Conservation (phyloP, 2,113 vertebrate species). For the Oreochromis spilurus region DNA sequence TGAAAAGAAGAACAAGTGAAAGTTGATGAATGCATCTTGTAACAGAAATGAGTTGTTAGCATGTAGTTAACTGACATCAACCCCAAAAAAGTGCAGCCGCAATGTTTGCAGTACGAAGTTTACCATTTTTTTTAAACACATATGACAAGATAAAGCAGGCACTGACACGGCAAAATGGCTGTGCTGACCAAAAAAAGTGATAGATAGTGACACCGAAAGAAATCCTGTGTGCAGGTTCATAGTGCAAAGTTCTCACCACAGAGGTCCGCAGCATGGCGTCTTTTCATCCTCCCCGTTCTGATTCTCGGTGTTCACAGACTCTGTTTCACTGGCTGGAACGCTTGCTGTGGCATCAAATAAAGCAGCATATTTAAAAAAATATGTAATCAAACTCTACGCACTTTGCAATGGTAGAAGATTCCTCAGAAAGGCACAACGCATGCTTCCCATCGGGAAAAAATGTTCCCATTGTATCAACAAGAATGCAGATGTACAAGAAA, state of each 20-base stretch:
- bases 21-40: background rate
- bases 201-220: background rate
- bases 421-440: background rate
- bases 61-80: background rate
- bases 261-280: conserved; percentile 80
- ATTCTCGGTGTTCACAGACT: conserved; percentile 93
- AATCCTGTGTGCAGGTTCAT: background rate
- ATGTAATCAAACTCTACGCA: background rate
- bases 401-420: background rate
- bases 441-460: background rate
- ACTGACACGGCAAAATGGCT: background rate
- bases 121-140: background rate
- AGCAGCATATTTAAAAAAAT: background rate
- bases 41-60: background rate
- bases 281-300: conserved; percentile 85
- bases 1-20: conserved; percentile 70
- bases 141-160: background rate
- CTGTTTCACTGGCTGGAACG: conserved; percentile 90
- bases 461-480: background rate
- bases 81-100: background rate
- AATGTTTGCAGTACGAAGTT: background rate
- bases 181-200: background rate
- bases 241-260: conserved; percentile 77
- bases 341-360: conserved; percentile 81
- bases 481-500: background rate